These are phyloP conservation scores for Polymixis flavicincta DNA, from an alignment of 2,888 invertebrate genomes.

Conservation along the genomic window DNA sequence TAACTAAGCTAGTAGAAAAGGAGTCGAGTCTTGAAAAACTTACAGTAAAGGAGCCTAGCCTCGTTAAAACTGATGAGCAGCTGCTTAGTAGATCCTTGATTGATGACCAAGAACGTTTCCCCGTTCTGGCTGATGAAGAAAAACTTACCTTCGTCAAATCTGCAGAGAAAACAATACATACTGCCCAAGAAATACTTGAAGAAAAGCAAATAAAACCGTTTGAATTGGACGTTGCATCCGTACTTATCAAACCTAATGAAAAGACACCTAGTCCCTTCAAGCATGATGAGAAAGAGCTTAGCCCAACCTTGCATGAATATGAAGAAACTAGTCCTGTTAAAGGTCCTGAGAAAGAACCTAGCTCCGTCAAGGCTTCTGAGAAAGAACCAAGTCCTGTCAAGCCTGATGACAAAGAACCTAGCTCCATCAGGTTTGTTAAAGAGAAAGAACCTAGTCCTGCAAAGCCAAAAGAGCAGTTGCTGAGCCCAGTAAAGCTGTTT, in stretches of 20 bases:
- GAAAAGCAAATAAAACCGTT: background rate
- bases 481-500: slow-evolving; percentile 6
- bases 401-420: background rate
- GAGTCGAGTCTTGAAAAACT: background rate
- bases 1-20: no score
- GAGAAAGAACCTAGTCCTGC: slow-evolving; percentile 31
- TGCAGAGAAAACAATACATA: background rate
- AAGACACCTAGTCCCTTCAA: slow-evolving; percentile 21
- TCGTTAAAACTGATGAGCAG: background rate
- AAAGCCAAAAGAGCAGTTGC: slow-evolving; percentile 26
- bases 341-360: slow-evolving; percentile 13
- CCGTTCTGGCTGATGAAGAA: slow-evolving; percentile 20
- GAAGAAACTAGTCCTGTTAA: no score
- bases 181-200: background rate
- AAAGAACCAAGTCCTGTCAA: background rate
- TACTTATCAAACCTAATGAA: slow-evolving; percentile 1
- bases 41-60: background rate
- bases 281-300: no score
- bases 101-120: background rate
- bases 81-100: no score
- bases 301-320: no score
- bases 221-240: background rate
- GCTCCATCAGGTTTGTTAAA: background rate
- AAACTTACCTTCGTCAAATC: background rate
- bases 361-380: slow-evolving; percentile 22